Evolutionary conservation across 2,888 invertebrate species (phyloP).

Genomic region (Drosophila kambysellisi): DNA sequence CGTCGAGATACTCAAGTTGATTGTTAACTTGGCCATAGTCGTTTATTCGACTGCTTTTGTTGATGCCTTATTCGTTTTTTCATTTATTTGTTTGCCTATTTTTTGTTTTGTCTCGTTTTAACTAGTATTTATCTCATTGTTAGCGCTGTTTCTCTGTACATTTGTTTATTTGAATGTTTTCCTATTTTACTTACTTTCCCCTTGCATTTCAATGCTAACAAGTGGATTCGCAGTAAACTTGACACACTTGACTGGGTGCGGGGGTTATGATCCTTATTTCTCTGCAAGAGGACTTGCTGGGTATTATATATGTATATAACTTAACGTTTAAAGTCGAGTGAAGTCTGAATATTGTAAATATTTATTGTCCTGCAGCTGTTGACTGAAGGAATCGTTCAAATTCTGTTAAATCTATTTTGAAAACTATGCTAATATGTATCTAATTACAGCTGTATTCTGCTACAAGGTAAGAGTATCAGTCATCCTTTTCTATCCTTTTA

Average conservation of each 20-base stretch:
- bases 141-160: constrained; percentile 14
- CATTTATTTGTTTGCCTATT: constrained; percentile 27
- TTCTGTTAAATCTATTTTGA: constrained; percentile 36
- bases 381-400: background rate
- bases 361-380: background rate
- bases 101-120: constrained; percentile 38
- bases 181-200: background rate
- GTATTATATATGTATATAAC: too few species aligned
- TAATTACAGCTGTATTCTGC: background rate
- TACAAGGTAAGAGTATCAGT: constrained; percentile 14
- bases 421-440: constrained; percentile 61
- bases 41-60: constrained; percentile 10
- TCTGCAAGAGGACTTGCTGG: background rate
- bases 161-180: constrained; percentile 10
- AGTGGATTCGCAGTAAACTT: constrained; percentile 49
- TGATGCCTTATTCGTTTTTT: constrained; percentile 18
- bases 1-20: constrained; percentile 55
- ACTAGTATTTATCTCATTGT: constrained; percentile 36
- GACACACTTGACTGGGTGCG: constrained; percentile 3
- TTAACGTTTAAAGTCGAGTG: background rate
- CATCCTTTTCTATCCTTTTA: constrained; percentile 25
- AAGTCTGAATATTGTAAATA: background rate
- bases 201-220: constrained; percentile 18
- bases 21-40: constrained; percentile 51
- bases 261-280: background rate